phyloP scores from a whole-genome alignment of 1,140 invertebrate species.

The Hydropsyche tenuis region DNA sequence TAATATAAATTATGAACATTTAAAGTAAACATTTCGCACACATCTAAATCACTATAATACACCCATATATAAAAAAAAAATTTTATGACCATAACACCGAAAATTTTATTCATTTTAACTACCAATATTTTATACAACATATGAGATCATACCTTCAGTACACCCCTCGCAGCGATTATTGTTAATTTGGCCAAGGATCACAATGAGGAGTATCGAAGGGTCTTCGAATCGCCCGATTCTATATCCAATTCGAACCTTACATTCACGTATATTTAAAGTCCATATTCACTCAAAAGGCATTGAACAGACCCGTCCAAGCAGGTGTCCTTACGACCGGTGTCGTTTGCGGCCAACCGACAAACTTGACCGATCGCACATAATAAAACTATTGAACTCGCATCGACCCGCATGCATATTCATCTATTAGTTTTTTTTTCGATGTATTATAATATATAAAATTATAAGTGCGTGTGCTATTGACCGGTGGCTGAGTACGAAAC shows the following conservation, averaged over 20 bases:
- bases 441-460: too few relatives aligned
- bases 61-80: too few relatives aligned
- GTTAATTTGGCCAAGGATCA: constrained; percentile 40
- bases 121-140: too few relatives aligned
- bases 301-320: constrained; percentile 21
- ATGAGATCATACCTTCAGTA: background rate
- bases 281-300: constrained; percentile 1
- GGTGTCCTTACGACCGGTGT: constrained; percentile 9
- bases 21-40: too few relatives aligned
- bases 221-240: constrained; percentile 9
- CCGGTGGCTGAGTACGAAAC: too few relatives aligned
- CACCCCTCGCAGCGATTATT: constrained; percentile 38
- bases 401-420: background rate
- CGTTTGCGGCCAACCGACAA: constrained; percentile 3
- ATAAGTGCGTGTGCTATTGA: background rate
- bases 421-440: background rate
- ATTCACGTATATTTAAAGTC: background rate
- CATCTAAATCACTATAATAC: too few relatives aligned
- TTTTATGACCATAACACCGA: too few relatives aligned
- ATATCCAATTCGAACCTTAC: constrained; percentile 6
- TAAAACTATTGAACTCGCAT: constrained; percentile 1
- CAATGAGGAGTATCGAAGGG: constrained; percentile 34
- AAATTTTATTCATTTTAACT: too few relatives aligned
- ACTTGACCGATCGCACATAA: constrained; percentile 18
- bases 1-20: background rate